phyloP scores from a whole-genome alignment of 2,888 invertebrate species.

The Malacosoma neustria region DNA sequence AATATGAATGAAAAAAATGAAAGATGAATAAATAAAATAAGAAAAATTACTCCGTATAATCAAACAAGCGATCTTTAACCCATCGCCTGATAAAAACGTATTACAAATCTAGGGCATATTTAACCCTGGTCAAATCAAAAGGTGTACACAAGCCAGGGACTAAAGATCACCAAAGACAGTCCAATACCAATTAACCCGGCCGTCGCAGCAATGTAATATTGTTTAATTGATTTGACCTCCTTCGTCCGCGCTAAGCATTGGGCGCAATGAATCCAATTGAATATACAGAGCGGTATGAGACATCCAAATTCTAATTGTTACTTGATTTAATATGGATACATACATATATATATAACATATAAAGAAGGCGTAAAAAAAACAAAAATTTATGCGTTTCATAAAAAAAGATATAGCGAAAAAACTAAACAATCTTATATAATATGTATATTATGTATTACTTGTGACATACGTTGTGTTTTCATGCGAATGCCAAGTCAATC shows the following conservation, averaged over 20 bases:
- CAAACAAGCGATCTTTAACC: not conserved
- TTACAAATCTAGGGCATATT: slow-evolving; percentile 2
- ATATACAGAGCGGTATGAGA: slow-evolving; percentile 13
- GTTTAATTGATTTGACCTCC: slow-evolving; percentile 68
- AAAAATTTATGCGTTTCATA: too few relatives aligned
- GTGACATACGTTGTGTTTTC: too few relatives aligned
- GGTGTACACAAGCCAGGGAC: slow-evolving; percentile 52
- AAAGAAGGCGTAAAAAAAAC: too few relatives aligned
- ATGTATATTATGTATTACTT: too few relatives aligned
- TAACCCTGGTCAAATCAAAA: slow-evolving; percentile 45
- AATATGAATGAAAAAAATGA: too few relatives aligned
- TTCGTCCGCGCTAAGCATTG: slow-evolving; percentile 30
- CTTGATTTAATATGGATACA: too few relatives aligned
- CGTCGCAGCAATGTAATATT: slow-evolving; percentile 65
- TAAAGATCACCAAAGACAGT: slow-evolving; percentile 58
- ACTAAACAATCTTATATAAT: too few relatives aligned
- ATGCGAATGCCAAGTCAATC: too few relatives aligned
- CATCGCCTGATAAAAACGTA: not conserved
- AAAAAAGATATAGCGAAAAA: too few relatives aligned
- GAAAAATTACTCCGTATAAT: too few relatives aligned
- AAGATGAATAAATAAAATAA: too few relatives aligned
- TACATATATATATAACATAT: too few relatives aligned
- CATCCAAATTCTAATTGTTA: not conserved
- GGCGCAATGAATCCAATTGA: slow-evolving; percentile 35
- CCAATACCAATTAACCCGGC: slow-evolving; percentile 66